A percentile compares a stretch with the other conserved stretches of the same genome.
These are phyloP conservation scores for Lagothrix lagotricha DNA, from an alignment of 2,797 vertebrate genomes.

Conservation along the genomic window DNA sequence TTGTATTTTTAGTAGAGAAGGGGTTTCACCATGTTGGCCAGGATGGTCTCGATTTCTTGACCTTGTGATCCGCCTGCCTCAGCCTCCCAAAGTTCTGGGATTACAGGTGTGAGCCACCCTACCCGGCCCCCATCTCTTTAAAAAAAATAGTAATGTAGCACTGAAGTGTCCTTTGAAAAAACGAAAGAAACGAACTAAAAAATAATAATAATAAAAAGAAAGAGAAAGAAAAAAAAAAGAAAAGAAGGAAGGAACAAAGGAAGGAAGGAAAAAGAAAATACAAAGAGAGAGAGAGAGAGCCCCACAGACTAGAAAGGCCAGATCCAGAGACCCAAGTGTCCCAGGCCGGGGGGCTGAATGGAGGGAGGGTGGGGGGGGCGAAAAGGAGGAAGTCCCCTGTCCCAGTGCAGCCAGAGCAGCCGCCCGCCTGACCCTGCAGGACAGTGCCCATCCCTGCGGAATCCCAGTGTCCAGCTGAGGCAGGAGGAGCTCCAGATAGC, in stretches of 20 bases:
- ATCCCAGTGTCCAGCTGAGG: not conserved
- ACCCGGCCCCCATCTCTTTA: too few relatives aligned
- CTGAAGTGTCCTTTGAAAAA: too few relatives aligned
- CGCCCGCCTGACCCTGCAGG: not conserved
- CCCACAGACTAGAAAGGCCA: not conserved
- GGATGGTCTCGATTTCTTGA: too few relatives aligned
- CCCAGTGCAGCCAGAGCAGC: not conserved
- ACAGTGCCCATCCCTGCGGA: not conserved
- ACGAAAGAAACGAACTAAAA: too few relatives aligned
- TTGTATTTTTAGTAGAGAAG: too few relatives aligned
- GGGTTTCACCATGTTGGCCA: too few relatives aligned
- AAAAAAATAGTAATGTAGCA: too few relatives aligned
- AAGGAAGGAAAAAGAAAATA: not conserved
- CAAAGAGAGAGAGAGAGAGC: not conserved
- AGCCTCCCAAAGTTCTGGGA: too few relatives aligned
- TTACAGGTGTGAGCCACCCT: too few relatives aligned
- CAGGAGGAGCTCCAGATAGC: not conserved
- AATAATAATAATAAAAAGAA: not conserved
- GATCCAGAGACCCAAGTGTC: not conserved
- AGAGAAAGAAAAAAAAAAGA: too few relatives aligned
- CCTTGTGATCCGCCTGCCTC: too few relatives aligned
- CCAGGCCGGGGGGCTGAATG: not conserved
- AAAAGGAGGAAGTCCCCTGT: not conserved
- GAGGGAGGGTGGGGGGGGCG: fast-evolving
- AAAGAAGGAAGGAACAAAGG: too few relatives aligned